Base-by-base conservation (phyloP, 1,140 invertebrate species). In the Argopecten irradians region DNA sequence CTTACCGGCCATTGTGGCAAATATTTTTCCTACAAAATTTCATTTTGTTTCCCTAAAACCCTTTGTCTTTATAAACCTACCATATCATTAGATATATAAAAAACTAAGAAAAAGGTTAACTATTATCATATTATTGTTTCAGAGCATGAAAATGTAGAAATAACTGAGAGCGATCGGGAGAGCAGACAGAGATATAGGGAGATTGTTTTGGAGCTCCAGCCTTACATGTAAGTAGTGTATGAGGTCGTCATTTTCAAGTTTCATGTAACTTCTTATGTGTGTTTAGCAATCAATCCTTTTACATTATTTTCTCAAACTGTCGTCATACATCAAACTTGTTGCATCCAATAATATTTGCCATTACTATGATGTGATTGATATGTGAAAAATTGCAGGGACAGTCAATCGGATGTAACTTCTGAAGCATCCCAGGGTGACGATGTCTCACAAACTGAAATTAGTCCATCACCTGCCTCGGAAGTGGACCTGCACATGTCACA, bases 161-260 rank as follows among this genome's bases (percentile, higher is more conserved):
- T 86, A 11, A 90, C 93, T 34, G 92, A 92, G 0, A 93, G 93
- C 92, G 94, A 95, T 83, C 85, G 86, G 22, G 43, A 89, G 34
- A 86, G 92, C 11, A 83, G 90, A 34, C 83, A 93, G 55, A 90
- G 93, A 89, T 89, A 94, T 35, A 84, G 88, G 32, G 91, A 94
- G 32, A 94, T 95, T n/a, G 87, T 94, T n/a, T 86, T 92, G 36
- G 85, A 93, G 71, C 93, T 93, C 34, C 90, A 91, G 34, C 89
- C 91, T 35, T 92, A 93, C 32, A 90, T 94, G 94, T 94, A 92
- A 93, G 93, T 93, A 39, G 19, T 46, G 14, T 11, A 16, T 46
- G 43, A 8, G 22, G 13, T 46, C 43, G 22, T n/a, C n/a, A n/a
- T n/a, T n/a, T n/a, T n/a, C n/a, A n/a, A n/a, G n/a, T n/a, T n/a